Evolutionary conservation across 2,113 vertebrate species (phyloP), one percentile per base, ranked within the genome.

Genomic region (Cyprichromis sp.): DNA sequence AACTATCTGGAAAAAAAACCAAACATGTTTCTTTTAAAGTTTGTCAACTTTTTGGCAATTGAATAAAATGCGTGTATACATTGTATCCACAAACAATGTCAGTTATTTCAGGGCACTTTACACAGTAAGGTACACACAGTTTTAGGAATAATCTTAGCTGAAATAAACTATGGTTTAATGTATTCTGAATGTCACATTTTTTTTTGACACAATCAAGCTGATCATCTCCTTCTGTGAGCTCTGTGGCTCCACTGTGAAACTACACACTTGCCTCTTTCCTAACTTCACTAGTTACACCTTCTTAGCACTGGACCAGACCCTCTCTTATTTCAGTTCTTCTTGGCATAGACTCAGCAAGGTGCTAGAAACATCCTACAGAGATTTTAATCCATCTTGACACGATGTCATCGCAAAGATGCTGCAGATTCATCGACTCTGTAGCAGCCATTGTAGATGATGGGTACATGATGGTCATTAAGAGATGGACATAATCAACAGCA

Each of bases 1-100:
- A 78, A 47, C 16, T 78, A 31, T 8, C 1, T 73, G 57, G 5
- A 0, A 61, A 73, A 24, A 73, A 26, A 10, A 0, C 4, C 4
- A 61, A 54, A 52, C 31, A 4, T n/a, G 19, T 66, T 61, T n/a
- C 63, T 42, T 42, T 71, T 1, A 42, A 42, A 73, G 24, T 73
- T 73, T 45, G 4, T 5, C 38, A 45, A 26, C 21, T 45, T 45
- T 26, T 26, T 45, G 38, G 13, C 13, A 73, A 6, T 45, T 73
- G 21, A 45, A 73, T 73, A 26, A 45, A 1, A 42, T 42, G 34
- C 0, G 8, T 71, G 2, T 16, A 42, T 9, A 16, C 12, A 71
- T 1, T 71, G 12, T 42, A 16, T 8, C 12, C 12, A n/a, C 31
- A 63, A 63, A 63, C 2, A 42, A 24, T 34, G 1, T 71, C 36